These are phyloP conservation scores for Rotaria sp. DNA, from an alignment of 2,888 invertebrate species.

Conservation along the genomic window DNA sequence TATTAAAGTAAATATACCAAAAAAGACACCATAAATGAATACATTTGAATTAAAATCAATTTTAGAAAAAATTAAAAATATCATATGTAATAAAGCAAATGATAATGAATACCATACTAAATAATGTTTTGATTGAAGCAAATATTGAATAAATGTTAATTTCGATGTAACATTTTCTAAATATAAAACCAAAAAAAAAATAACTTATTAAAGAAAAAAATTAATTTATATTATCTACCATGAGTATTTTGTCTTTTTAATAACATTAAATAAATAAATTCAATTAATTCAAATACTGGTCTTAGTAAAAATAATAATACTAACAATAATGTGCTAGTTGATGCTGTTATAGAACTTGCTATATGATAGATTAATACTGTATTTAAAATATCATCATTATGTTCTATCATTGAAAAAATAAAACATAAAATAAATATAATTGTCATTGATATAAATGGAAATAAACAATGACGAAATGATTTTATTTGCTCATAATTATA, in stretches of 20 bases:
- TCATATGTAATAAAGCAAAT: not conserved
- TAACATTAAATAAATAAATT: not conserved
- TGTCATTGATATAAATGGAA: not conserved
- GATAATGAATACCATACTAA: not conserved
- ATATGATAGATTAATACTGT: not conserved
- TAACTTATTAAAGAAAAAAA: not conserved
- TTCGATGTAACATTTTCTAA: not conserved
- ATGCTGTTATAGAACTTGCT: conserved; percentile 10
- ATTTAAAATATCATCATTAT: not conserved
- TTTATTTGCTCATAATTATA: not conserved
- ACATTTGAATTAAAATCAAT: not conserved
- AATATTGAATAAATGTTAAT: not conserved
- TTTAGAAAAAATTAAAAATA: not conserved
- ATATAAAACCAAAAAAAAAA: not conserved
- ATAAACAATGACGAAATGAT: not conserved
- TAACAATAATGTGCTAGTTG: not conserved
- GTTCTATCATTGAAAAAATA: not conserved
- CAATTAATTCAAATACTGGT: not conserved
- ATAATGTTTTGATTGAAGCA: conserved; percentile 13
- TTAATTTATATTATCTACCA: not conserved
- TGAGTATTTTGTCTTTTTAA: not conserved
- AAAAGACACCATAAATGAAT: not conserved
- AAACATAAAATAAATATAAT: not conserved
- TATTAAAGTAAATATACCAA: not conserved
- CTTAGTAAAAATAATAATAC: not conserved